These are phyloP conservation scores for Liasis olivaceus DNA, from an alignment of 2,797 vertebrate species.

Conservation along the genomic window DNA sequence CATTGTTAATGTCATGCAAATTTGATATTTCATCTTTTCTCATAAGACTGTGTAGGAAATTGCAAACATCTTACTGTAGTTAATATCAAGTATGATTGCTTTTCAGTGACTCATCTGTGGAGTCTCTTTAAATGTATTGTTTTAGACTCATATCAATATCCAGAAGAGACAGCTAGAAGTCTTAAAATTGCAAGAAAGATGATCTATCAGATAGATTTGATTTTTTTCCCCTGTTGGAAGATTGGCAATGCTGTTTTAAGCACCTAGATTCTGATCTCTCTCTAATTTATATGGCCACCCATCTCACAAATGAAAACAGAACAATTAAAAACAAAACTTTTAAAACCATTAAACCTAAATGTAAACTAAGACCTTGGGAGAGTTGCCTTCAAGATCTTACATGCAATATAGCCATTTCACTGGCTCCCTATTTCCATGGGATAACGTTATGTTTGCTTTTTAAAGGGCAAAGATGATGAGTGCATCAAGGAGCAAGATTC, in stretches of 20 bases:
- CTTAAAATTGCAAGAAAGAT: not conserved
- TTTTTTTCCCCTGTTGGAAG: not conserved
- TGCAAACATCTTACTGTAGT: not conserved
- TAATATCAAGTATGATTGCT: not conserved
- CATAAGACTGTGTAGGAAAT: not conserved
- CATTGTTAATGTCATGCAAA: not conserved
- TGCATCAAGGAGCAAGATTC: constrained; percentile 82
- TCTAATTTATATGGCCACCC: not conserved
- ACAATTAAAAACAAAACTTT: not conserved
- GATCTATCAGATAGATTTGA: not conserved
- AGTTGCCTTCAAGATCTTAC: not conserved
- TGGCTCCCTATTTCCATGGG: not conserved
- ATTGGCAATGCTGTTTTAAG: not conserved
- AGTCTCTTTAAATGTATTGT: not conserved
- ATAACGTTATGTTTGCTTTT: constrained; percentile 28
- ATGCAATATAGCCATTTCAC: not conserved
- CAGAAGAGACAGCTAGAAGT: not conserved
- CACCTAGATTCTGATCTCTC: not conserved
- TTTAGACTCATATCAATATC: not conserved
- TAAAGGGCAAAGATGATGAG: constrained; percentile 85
- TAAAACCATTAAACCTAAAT: not conserved
- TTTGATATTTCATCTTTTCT: not conserved
- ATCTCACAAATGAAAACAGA: not conserved
- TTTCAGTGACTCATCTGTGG: not conserved
- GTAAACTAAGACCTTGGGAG: not conserved